These are phyloP conservation scores for Radopholus similis DNA, from an alignment of 1,140 invertebrate species.

Conservation along the genomic window DNA sequence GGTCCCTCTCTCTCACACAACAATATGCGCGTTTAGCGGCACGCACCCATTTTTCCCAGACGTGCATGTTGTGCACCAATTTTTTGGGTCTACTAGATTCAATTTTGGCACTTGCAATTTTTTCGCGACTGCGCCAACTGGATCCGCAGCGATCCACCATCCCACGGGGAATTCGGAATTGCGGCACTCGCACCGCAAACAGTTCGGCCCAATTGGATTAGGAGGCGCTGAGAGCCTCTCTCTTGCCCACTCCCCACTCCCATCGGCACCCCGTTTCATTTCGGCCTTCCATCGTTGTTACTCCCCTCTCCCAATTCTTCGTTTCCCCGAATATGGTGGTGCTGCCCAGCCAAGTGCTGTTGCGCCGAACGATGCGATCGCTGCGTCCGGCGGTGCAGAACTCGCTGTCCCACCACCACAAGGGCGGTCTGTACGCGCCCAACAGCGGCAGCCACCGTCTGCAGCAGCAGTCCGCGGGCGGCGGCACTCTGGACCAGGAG, in stretches of 20 bases:
- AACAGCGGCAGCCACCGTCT: too few relatives aligned
- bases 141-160: too few relatives aligned
- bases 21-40: too few relatives aligned
- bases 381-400: neutral
- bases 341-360: neutral
- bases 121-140: neutral
- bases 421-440: slow-evolving; percentile 3
- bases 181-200: neutral
- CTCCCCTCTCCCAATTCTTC: neutral
- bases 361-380: neutral
- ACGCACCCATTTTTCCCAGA: too few relatives aligned
- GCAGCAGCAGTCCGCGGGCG: neutral
- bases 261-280: neutral
- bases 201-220: slow-evolving; percentile 1
- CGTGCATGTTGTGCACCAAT: neutral
- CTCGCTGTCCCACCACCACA: neutral
- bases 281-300: neutral
- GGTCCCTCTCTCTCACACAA: too few relatives aligned
- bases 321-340: neutral
- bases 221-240: slow-evolving; percentile 1
- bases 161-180: slow-evolving; percentile 4
- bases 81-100: neutral
- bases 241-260: neutral
- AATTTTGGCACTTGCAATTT: neutral
- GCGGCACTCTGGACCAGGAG: neutral